These are phyloP conservation scores for Drosophila orena DNA, from an alignment of 1,140 invertebrate species.

Conservation along the genomic window DNA sequence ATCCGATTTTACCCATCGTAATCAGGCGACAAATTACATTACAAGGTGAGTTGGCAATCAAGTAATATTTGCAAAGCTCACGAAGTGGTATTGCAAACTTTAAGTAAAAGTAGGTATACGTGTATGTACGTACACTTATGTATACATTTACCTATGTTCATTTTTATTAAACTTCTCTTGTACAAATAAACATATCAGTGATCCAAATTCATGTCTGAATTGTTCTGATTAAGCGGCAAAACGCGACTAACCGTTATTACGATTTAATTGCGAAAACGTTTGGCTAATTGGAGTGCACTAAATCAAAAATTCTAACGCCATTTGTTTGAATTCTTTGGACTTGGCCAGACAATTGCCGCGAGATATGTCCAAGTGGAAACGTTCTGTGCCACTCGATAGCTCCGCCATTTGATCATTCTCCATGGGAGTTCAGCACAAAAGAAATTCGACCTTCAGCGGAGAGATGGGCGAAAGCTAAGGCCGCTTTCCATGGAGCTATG, in stretches of 20 bases:
- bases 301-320: slow-evolving; percentile 47
- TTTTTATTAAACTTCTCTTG: too few relatives aligned
- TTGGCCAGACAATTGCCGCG: slow-evolving; percentile 27
- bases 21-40: slow-evolving; percentile 7
- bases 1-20: slow-evolving; percentile 29
- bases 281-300: slow-evolving; percentile 42
- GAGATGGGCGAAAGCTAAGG: slow-evolving; percentile 64
- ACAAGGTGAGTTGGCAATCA: slow-evolving; percentile 15
- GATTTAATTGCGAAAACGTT: slow-evolving; percentile 33
- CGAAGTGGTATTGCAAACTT: too few relatives aligned
- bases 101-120: too few relatives aligned
- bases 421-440: slow-evolving; percentile 27
- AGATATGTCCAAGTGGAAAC: slow-evolving; percentile 42
- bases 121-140: too few relatives aligned
- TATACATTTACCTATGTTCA: too few relatives aligned
- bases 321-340: slow-evolving; percentile 26
- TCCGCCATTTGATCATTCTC: slow-evolving; percentile 36
- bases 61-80: background rate
- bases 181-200: background rate
- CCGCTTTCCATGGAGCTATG: slow-evolving; percentile 59
- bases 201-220: slow-evolving; percentile 1
- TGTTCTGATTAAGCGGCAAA: background rate
- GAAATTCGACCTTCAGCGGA: slow-evolving; percentile 70
- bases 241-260: slow-evolving; percentile 20
- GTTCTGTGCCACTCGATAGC: slow-evolving; percentile 33